Evolutionary conservation across 2,113 vertebrate genomes (phyloP).

Genomic region (Desmodus rotundus): DNA sequence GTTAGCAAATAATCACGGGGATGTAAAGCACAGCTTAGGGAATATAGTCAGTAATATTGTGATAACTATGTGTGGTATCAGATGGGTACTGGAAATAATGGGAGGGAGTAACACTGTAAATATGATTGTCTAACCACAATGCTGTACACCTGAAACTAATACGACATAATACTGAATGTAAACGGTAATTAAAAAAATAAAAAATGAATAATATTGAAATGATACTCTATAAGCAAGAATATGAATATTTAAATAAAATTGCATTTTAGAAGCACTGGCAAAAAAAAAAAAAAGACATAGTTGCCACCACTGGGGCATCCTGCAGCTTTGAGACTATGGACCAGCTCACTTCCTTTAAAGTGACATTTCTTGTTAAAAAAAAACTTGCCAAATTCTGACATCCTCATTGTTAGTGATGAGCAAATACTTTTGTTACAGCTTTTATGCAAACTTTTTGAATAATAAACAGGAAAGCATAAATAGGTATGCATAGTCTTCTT

Average conservation of each 20-base stretch:
- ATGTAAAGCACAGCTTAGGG: not conserved
- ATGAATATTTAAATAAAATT: not conserved
- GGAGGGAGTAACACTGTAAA: not conserved
- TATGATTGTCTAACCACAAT: not conserved
- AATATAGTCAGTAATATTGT: not conserved
- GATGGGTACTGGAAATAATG: not conserved
- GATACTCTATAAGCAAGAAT: not conserved
- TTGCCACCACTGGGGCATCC: not conserved
- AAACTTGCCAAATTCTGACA: not conserved
- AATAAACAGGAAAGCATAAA: constrained; percentile 40
- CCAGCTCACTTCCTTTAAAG: not conserved
- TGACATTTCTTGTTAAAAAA: not conserved
- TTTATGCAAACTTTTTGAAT: not conserved
- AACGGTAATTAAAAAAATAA: not conserved
- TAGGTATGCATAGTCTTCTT: not conserved
- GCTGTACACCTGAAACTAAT: not conserved
- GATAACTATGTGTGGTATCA: not conserved
- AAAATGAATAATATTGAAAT: not conserved
- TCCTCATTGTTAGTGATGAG: not conserved
- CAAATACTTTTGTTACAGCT: not conserved
- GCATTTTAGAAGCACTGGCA: constrained; percentile 11
- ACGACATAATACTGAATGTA: not conserved
- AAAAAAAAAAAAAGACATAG: not conserved
- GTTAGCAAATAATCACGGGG: not conserved
- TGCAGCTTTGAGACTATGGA: not conserved